Base-by-base conservation (phyloP, 2,888 invertebrate species). In the Caenorhabditis uteleia region DNA sequence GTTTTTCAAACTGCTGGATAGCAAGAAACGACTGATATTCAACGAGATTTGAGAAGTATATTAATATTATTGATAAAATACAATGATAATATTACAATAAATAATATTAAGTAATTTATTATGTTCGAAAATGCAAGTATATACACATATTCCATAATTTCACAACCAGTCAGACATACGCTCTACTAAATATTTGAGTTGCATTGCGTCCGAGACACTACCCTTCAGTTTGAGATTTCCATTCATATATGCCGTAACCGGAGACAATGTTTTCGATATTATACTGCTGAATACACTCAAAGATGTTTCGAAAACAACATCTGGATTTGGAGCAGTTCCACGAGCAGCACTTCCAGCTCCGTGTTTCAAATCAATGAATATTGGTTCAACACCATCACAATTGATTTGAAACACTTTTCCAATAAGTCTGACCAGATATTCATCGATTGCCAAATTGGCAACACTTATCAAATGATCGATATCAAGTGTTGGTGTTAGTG, bases 171-270 rank as follows among this genome's bases (percentile, higher is more conserved):
- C 65, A 4, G 50, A 29, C 65, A 65, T 65, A 14, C 76, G 46
- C 46, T 79, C 78, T 20, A 74, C 74, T 10, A 80, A 66, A 56
- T 74, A 61, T 31, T 77, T 72, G 23, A 80, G 49, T n/a, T 70
- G 69, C 29, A 77, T 61, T 5, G 79, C 79, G 36, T 80, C 80
- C 26, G 71, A 67, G 12, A 80, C 61, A 4, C 57, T 62, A 18
- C 80, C 80, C 4, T 50, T 54, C 8, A 80, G 57, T 46, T 66
- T 68, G 12, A 80, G 59, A 16, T 58, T 59, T 18, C 80, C 80
- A 45, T 71, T 68, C 69, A 79, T 70, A 47, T 80, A 80, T 3
- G 78, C 78, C 25, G 58, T 70, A 10, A 79, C 51, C 3, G 80
- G 77, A 3, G 77, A 77, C 6, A 62, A 23, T 7, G 46, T 20